Percentiles rank a stretch among this genome's conserved stretches.
These are phyloP conservation scores for Camelus bactrianus DNA, from an alignment of 2,113 vertebrate genomes.

Conservation along the genomic window DNA sequence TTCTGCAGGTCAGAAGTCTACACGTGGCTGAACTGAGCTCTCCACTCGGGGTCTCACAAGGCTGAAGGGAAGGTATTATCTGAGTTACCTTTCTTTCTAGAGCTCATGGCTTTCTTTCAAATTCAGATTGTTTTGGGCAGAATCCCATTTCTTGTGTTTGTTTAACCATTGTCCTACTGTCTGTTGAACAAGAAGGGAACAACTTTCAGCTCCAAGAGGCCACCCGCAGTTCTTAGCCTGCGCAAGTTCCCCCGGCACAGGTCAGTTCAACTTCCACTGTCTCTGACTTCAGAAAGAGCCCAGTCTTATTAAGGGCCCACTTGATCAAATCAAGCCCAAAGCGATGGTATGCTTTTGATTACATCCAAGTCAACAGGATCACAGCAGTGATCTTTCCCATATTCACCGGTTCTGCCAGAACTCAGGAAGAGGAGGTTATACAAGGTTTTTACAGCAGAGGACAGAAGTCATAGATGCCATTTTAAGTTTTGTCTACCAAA, in stretches of 20 bases:
- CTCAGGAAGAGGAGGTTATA: neutral
- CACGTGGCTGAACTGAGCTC: neutral
- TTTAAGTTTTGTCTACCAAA: neutral
- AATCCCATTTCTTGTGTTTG: neutral
- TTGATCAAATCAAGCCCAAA: neutral
- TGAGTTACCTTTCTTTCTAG: neutral
- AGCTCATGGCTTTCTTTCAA: neutral
- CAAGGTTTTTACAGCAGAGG: neutral
- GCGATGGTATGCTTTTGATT: neutral
- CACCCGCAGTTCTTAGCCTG: accelerated
- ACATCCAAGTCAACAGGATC: neutral
- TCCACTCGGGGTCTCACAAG: neutral
- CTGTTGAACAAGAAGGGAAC: neutral
- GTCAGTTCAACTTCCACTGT: neutral
- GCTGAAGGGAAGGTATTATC: neutral
- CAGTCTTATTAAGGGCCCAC: neutral
- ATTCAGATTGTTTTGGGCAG: neutral
- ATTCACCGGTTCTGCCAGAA: neutral
- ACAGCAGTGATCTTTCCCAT: neutral
- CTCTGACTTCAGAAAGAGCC: neutral
- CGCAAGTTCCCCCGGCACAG: no score
- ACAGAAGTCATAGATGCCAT: accelerated
- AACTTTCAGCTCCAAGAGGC: neutral
- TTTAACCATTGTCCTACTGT: neutral
- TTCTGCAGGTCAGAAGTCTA: neutral